A percentile compares a stretch with the other conserved stretches of the same genome.
phyloP scores from a whole-genome alignment of 1,140 invertebrate species.

The Pomacea maculata region DNA sequence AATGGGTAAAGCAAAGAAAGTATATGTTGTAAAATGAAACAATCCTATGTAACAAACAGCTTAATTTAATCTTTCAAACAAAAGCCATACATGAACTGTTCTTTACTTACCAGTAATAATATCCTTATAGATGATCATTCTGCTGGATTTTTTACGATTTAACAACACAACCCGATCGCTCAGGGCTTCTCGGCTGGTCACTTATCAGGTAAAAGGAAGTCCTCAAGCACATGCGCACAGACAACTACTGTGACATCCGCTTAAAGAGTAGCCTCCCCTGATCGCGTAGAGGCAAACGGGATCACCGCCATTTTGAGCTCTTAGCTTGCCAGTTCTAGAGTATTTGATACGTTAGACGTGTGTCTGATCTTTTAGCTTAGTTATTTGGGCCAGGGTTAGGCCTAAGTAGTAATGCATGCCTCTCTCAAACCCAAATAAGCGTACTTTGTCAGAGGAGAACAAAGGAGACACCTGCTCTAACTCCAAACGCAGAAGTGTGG shows the following conservation, averaged over 20 bases:
- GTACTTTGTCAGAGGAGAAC: conserved; percentile 68
- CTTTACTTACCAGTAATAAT: background rate
- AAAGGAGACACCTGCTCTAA: conserved; percentile 66
- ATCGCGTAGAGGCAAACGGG: conserved; percentile 14
- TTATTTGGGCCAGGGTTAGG: conserved; percentile 31
- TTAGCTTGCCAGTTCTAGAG: conserved; percentile 9
- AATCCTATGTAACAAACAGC: background rate
- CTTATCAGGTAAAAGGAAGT: background rate
- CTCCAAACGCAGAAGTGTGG: conserved; percentile 41
- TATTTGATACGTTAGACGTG: conserved; percentile 2
- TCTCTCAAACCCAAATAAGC: conserved; percentile 74
- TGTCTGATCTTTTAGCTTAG: conserved; percentile 1
- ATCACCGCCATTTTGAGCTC: conserved; percentile 28
- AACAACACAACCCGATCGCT: background rate
- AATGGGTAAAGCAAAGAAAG: too few relatives aligned
- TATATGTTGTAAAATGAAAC: too few relatives aligned
- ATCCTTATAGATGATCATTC: conserved; percentile 5
- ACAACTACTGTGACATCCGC: background rate
- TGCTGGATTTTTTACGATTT: background rate
- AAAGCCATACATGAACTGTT: background rate
- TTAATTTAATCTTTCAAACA: background rate
- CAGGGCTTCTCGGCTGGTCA: background rate
- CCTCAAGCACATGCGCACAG: background rate
- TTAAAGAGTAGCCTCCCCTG: conserved; percentile 20
- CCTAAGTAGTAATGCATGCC: conserved; percentile 71